Conservation (phyloP, 2,113 vertebrate genomes). For the Perccottus glenii region DNA sequence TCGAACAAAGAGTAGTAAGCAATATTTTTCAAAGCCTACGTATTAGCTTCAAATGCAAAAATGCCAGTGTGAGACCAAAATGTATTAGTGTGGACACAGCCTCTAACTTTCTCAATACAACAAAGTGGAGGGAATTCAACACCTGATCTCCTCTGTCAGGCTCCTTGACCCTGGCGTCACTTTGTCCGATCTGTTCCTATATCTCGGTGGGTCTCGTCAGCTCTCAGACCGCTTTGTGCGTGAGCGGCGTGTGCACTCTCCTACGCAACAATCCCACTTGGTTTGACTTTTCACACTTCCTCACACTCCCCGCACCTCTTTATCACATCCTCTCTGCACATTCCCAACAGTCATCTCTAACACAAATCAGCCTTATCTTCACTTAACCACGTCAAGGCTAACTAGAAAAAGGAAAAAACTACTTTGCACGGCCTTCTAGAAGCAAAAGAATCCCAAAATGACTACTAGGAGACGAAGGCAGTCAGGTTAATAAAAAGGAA, state of each 20-base stretch:
- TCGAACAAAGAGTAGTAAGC: too few species aligned
- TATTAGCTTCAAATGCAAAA: too few species aligned
- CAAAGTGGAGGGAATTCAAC: conserved; percentile 61
- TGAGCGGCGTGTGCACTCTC: too few species aligned
- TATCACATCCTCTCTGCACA: conserved; percentile 35
- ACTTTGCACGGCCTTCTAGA: conserved; percentile 39
- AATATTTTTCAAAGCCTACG: too few species aligned
- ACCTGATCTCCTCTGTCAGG: conserved; percentile 47
- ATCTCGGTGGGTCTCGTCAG: conserved; percentile 4
- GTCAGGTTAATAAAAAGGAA: conserved; percentile 20
- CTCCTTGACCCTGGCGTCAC: conserved; percentile 64
- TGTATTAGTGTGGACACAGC: background rate
- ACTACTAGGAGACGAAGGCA: conserved; percentile 41
- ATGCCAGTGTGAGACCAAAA: background rate
- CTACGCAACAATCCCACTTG: background rate
- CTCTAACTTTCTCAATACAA: conserved; percentile 8
- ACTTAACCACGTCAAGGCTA: conserved; percentile 42
- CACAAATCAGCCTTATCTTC: conserved; percentile 39
- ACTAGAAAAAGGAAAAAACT: conserved; percentile 1
- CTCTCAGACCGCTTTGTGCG: background rate
- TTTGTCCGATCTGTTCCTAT: conserved; percentile 21
- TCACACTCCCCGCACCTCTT: conserved; percentile 21
- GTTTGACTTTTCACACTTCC: background rate
- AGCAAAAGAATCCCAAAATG: conserved; percentile 20
- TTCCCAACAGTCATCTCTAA: conserved; percentile 28